Evolutionary conservation across 2,888 invertebrate species (phyloP).

Genomic region (Dichetophora obliterata): DNA sequence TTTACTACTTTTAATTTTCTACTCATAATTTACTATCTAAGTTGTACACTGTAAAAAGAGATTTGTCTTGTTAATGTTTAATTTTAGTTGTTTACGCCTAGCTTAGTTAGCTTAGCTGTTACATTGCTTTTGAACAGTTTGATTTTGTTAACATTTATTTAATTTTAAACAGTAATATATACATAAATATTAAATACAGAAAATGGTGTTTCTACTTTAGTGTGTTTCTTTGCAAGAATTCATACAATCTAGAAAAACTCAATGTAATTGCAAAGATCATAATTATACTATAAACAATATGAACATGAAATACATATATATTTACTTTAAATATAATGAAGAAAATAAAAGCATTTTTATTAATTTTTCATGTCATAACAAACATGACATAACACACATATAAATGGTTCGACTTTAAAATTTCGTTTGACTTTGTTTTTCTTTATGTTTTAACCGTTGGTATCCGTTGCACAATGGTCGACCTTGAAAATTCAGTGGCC

Average conservation of each 20-base stretch:
- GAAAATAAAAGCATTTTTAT: background rate
- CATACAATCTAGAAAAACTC: background rate
- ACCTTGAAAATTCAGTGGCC: too few species aligned
- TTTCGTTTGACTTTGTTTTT: too few species aligned
- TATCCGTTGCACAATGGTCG: too few species aligned
- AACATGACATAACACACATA: too few species aligned
- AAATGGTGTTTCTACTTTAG: background rate
- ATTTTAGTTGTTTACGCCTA: background rate
- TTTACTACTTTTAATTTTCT: background rate
- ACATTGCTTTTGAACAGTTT: background rate
- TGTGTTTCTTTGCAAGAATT: background rate
- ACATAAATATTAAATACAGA: background rate
- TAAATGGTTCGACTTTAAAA: too few species aligned
- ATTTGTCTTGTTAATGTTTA: background rate
- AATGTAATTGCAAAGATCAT: constrained; percentile 20
- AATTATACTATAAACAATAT: background rate
- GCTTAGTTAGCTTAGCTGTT: background rate
- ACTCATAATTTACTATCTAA: background rate
- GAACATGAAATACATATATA: constrained; percentile 20
- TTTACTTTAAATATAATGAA: constrained; percentile 19
- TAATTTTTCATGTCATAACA: too few species aligned
- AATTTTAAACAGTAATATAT: background rate
- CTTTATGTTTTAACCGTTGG: too few species aligned
- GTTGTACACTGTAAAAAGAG: constrained; percentile 8
- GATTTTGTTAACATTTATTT: background rate